A percentile compares a stretch with the other conserved stretches of the same genome.
Evolutionary conservation across 30 jellyfish, hydroid and myxozoan species (phyloP).

Genomic region (Morbakka virulenta): DNA sequence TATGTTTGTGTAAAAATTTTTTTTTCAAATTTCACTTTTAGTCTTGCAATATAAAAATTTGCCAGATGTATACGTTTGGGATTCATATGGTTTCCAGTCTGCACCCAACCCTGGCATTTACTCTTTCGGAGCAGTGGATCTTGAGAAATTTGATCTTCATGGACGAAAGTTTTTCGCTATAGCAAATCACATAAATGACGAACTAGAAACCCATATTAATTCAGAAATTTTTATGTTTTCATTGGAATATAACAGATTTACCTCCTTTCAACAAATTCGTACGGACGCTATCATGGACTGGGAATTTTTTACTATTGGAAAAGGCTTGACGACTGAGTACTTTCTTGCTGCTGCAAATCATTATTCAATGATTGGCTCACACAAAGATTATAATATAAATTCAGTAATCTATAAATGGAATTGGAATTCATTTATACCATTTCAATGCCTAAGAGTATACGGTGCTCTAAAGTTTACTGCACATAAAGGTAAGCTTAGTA

Average conservation of each 20-base stretch:
- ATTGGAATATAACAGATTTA: slow-evolving; percentile 35
- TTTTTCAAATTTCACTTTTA: too few species aligned
- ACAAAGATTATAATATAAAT: slow-evolving; percentile 28
- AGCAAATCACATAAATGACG: slow-evolving; percentile 72
- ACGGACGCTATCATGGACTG: slow-evolving; percentile 89
- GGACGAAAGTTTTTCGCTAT: slow-evolving; percentile 66
- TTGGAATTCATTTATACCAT: slow-evolving; percentile 95
- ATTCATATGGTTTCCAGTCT: slow-evolving; percentile 51
- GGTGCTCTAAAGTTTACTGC: slow-evolving; percentile 91
- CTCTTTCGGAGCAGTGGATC: slow-evolving; percentile 78
- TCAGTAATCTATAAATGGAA: slow-evolving; percentile 92
- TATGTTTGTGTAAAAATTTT: too few species aligned
- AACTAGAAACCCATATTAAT: slow-evolving; percentile 50
- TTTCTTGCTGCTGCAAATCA: slow-evolving; percentile 89
- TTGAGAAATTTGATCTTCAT: slow-evolving; percentile 73
- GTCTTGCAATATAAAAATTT: slow-evolving; percentile 38
- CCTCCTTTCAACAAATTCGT: slow-evolving; percentile 63
- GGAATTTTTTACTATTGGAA: slow-evolving; percentile 90
- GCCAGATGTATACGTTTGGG: slow-evolving; percentile 70
- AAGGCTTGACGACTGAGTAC: slow-evolving; percentile 85
- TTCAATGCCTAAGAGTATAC: slow-evolving; percentile 69
- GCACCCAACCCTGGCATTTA: slow-evolving; percentile 46
- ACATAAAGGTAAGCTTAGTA: slow-evolving; percentile 62
- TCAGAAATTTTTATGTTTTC: slow-evolving; percentile 80
- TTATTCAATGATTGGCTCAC: slow-evolving; percentile 8